Conservation (phyloP, 2,797 vertebrate genomes). For the Rhinophrynus dorsalis region DNA sequence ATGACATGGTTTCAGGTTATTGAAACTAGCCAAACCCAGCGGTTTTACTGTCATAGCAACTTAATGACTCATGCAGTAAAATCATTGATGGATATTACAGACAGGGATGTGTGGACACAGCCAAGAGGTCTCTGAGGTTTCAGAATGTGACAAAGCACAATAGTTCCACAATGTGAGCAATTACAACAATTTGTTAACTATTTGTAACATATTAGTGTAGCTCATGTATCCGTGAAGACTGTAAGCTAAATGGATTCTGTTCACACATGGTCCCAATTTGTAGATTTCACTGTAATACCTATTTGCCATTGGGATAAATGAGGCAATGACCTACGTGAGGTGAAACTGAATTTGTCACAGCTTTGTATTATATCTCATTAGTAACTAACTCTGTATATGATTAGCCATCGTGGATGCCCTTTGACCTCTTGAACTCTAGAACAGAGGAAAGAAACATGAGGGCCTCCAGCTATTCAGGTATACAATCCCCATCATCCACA, state of each 20-base stretch:
- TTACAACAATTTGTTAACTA: conserved; percentile 20
- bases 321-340: not conserved
- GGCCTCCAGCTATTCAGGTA: no score
- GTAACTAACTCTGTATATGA: not conserved
- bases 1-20: conserved; percentile 36
- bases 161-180: conserved; percentile 9
- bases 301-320: conserved; percentile 9
- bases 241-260: not conserved
- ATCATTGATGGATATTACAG: conserved; percentile 46
- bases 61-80: conserved; percentile 47
- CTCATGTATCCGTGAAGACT: not conserved
- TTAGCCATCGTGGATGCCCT: not conserved
- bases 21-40: conserved; percentile 20
- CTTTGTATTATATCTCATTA: conserved; percentile 2
- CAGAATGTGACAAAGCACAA: conserved; percentile 38
- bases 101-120: conserved; percentile 32
- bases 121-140: conserved; percentile 24
- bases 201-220: not conserved
- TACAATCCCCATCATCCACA: no score
- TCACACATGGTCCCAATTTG: conserved; percentile 20
- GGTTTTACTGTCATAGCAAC: conserved; percentile 45
- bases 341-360: conserved; percentile 9
- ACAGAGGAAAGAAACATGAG: no score
- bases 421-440: no score
- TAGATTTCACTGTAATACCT: conserved; percentile 12